These are phyloP conservation scores for Helicoverpa armigera DNA, from an alignment of 1,140 invertebrate species.

Conservation along the genomic window DNA sequence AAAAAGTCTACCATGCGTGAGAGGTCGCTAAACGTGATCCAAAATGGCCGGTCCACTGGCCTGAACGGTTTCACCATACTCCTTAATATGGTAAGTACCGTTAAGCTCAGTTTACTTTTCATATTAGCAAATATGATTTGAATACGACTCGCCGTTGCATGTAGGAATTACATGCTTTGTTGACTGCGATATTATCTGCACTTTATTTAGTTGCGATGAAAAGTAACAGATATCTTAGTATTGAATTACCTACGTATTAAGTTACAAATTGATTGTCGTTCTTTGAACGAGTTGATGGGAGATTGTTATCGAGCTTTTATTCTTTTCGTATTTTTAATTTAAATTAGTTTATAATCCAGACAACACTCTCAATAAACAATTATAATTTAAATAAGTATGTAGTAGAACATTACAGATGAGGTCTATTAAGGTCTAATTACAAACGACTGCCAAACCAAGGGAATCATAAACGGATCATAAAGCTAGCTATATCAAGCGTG, in stretches of 20 bases:
- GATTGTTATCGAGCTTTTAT: not conserved
- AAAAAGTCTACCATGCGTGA: constrained; percentile 38
- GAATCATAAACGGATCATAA: constrained; percentile 32
- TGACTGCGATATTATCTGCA: constrained; percentile 21
- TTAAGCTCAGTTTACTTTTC: constrained; percentile 53
- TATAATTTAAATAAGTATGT: not conserved
- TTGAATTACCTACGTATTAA: not conserved
- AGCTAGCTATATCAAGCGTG: constrained; percentile 7
- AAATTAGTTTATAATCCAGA: too few species aligned
- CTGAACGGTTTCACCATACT: constrained; percentile 52
- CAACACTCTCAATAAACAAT: not conserved
- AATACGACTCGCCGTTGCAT: constrained; percentile 30
- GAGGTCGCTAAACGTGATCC: constrained; percentile 35
- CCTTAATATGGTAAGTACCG: constrained; percentile 53
- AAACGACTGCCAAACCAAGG: not conserved
- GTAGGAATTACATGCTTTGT: constrained; percentile 21
- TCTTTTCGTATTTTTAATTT: too few species aligned
- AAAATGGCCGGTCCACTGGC: constrained; percentile 58
- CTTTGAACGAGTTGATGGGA: not conserved
- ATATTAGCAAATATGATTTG: constrained; percentile 52
- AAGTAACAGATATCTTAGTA: constrained; percentile 18
- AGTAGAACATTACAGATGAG: not conserved
- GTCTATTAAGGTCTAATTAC: not conserved
- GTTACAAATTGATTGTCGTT: not conserved
- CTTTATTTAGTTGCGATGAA: not conserved